phyloP scores from a whole-genome alignment of 2,888 invertebrate genomes.

The Lissonota sp. region DNA sequence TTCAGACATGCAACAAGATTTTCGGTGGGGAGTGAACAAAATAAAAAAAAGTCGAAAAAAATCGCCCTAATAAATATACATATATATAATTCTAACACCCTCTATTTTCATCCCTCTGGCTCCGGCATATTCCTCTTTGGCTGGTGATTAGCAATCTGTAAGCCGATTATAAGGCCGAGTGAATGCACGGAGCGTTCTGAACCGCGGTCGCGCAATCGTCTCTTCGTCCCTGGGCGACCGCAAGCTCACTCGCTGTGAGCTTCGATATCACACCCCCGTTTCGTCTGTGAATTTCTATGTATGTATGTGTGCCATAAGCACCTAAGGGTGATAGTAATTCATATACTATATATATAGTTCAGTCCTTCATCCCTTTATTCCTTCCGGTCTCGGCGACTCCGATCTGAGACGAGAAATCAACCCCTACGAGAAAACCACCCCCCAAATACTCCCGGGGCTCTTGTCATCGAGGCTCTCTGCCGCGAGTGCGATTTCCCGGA shows the following conservation, averaged over 20 bases:
- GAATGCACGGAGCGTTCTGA: slow-evolving; percentile 76
- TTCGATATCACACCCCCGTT: slow-evolving; percentile 19
- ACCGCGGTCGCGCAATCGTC: slow-evolving; percentile 69
- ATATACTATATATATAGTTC: neutral
- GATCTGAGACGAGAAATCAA: slow-evolving; percentile 57
- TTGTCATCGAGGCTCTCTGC: neutral
- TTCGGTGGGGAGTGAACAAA: too few species aligned
- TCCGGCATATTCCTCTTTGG: slow-evolving; percentile 71
- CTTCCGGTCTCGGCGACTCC: slow-evolving; percentile 50
- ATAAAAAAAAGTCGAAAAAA: too few species aligned
- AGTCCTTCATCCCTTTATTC: slow-evolving; percentile 49
- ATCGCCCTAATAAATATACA: neutral
- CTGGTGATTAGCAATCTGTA: slow-evolving; percentile 82
- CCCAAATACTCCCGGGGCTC: slow-evolving; percentile 23
- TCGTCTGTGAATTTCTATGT: neutral
- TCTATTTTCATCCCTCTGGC: neutral
- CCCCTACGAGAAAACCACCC: slow-evolving; percentile 64
- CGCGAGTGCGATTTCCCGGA: slow-evolving; percentile 40
- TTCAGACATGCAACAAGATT: too few species aligned
- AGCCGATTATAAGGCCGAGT: slow-evolving; percentile 81
- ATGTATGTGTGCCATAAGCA: slow-evolving; percentile 22
- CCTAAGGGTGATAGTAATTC: slow-evolving; percentile 20
- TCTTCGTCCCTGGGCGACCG: slow-evolving; percentile 70
- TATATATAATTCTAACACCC: slow-evolving; percentile 27
- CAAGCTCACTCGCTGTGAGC: slow-evolving; percentile 36